A percentile compares a stretch with the other conserved stretches of the same genome.
These are phyloP conservation scores for Coregonus ussuriensis DNA, from an alignment of 2,797 vertebrate species.

Conservation along the genomic window DNA sequence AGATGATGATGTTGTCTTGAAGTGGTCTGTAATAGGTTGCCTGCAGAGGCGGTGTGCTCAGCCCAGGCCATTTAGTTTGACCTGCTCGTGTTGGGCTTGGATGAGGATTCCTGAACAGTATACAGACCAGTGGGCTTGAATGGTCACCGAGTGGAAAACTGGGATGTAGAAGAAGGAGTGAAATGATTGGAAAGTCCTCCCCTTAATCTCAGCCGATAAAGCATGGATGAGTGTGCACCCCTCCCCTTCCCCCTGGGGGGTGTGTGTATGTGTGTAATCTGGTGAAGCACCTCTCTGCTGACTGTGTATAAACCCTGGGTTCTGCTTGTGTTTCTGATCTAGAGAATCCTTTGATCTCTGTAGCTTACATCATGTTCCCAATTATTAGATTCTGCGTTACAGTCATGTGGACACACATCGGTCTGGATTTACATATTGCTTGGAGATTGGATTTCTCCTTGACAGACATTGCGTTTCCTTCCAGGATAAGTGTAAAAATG, in stretches of 20 bases:
- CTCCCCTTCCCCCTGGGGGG: slow-evolving; percentile 1
- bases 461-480: slow-evolving; percentile 24
- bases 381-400: slow-evolving; percentile 5
- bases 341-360: slow-evolving; percentile 4
- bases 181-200: slow-evolving; percentile 35
- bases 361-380: slow-evolving; percentile 24
- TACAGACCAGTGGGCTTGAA: slow-evolving; percentile 42
- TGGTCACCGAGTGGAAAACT: slow-evolving; percentile 35
- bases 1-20: slow-evolving; percentile 24
- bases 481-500: slow-evolving; percentile 6
- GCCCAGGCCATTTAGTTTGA: slow-evolving; percentile 32
- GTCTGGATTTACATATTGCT: slow-evolving; percentile 22
- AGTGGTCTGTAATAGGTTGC: slow-evolving; percentile 12
- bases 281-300: too few species aligned
- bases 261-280: neutral
- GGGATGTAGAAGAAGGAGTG: slow-evolving; percentile 27
- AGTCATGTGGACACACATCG: slow-evolving; percentile 15
- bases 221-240: neutral
- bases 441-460: slow-evolving; percentile 14
- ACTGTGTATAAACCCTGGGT: too few species aligned
- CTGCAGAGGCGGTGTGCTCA: neutral
- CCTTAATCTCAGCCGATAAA: slow-evolving; percentile 22
- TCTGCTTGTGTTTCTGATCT: slow-evolving; percentile 3
- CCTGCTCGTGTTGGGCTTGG: slow-evolving; percentile 36
- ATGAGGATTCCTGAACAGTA: slow-evolving; percentile 24